A percentile compares a stretch with the other conserved stretches of the same genome.
These are phyloP conservation scores for Psittacula derbiana DNA, from an alignment of 2,797 vertebrate genomes.

Conservation along the genomic window DNA sequence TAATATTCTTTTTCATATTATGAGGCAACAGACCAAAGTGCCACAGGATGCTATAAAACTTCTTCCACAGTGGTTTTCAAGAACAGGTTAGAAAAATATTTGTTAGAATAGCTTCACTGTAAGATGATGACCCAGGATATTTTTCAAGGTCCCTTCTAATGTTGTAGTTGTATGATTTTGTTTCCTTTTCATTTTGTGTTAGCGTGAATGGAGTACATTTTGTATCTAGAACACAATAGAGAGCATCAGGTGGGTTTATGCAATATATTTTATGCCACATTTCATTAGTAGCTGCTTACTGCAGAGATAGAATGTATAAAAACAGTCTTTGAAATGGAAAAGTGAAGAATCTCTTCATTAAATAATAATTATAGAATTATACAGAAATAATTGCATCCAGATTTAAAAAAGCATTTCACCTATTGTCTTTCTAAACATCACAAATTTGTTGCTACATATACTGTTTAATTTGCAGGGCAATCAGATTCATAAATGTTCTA, in stretches of 20 bases:
- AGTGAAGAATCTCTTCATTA: background rate
- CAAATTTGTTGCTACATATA: background rate
- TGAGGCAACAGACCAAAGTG: background rate
- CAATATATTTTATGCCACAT: background rate
- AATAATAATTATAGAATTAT: background rate
- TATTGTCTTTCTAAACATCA: background rate
- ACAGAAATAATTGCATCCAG: background rate
- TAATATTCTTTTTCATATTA: background rate
- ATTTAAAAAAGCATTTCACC: background rate
- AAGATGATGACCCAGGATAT: background rate
- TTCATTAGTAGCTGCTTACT: background rate
- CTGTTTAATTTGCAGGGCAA: background rate
- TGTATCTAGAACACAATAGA: background rate
- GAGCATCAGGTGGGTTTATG: background rate
- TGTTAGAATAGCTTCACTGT: background rate
- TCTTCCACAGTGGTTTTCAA: background rate
- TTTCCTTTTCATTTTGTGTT: background rate
- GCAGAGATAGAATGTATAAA: background rate
- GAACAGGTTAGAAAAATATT: background rate
- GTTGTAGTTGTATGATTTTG: background rate
- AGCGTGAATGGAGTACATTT: background rate
- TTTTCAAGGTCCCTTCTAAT: background rate
- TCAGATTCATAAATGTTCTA: background rate
- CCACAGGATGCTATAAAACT: background rate
- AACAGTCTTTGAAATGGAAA: background rate